Evolutionary conservation across 2,797 vertebrate species (phyloP).

Genomic region (Dendrocincla fuliginosa): DNA sequence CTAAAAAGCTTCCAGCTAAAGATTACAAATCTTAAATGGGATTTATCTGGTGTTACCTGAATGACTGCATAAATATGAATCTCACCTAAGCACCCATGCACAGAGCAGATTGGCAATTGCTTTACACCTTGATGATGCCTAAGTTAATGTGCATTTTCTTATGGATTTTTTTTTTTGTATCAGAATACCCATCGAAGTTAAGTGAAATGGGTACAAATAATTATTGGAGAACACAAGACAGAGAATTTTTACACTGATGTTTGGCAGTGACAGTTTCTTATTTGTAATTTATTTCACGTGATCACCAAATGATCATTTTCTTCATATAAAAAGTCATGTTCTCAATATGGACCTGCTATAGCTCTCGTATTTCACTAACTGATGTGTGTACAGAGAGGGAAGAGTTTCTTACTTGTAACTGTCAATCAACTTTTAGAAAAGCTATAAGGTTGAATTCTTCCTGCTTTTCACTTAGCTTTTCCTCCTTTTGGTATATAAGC

Average conservation of each 20-base stretch:
- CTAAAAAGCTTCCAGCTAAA: not conserved
- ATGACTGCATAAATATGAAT: not conserved
- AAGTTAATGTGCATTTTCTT: not conserved
- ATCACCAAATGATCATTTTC: not conserved
- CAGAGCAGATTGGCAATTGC: not conserved
- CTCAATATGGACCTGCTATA: not conserved
- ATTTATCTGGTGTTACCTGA: not conserved
- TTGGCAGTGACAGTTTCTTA: not conserved
- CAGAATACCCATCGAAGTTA: not conserved
- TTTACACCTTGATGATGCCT: not conserved
- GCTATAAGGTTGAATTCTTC: not conserved
- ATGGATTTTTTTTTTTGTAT: not conserved
- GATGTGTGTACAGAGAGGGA: not conserved
- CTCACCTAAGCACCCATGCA: not conserved
- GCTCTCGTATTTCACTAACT: not conserved
- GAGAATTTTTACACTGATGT: not conserved
- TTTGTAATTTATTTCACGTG: not conserved
- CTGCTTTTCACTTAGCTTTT: not conserved
- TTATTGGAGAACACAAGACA: not conserved
- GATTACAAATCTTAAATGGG: not conserved
- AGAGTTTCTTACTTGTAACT: not conserved
- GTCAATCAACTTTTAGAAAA: not conserved
- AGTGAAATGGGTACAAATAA: not conserved
- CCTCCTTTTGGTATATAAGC: not conserved
- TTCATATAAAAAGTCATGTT: not conserved